Base-by-base conservation (phyloP, 2,888 invertebrate genomes). In the Drosophila mimetica region DNA sequence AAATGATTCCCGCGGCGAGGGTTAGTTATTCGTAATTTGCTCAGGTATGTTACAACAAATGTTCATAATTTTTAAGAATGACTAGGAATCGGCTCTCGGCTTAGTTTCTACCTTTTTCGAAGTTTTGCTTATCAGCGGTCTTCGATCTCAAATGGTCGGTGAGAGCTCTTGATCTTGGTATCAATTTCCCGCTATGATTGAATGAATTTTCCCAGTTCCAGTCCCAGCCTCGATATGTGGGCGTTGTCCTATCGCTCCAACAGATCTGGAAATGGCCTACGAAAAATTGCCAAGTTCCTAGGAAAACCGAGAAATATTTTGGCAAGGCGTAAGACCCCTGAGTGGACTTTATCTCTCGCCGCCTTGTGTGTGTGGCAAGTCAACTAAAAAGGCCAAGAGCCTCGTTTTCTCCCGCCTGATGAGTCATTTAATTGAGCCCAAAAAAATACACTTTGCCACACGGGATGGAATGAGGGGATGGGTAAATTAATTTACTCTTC, bases 41-140 rank as follows among this genome's bases (percentile, higher is more conserved):
- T 74, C 81, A 86, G 88, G 87, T 86, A 83, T 83, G 67, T 85
- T 77, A 74, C 72, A 75, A 74, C 74, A 83, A 86, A 83, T 86
- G 87, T 81, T 86, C 83, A 86, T 86, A 87, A 87, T 87, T 87
- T 83, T 86, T 79, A 81, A 86, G 86, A 84, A 85, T 86, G 86
- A 85, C 84, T 81, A 75, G 77, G 42, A 76, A 74, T 71, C 32
- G 55, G 28, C 37, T 37, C 30, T 50, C 47, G 14, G 41, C 52
- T 48, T 65, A 50, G 50, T 51, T 65, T 46, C 16, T 44, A 18
- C 36, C 32, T 42, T 36, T 55, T 39, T 44, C 4, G 6, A 61
- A 36, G 34, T 63, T 44, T 51, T 28, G 36, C 66, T 80, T 80
- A 80, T 80, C 80, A 60, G 41, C n/a, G 53, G 36, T 36, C 8